These are phyloP conservation scores for Macaria liturata DNA, from an alignment of 2,888 invertebrate genomes.

Conservation along the genomic window DNA sequence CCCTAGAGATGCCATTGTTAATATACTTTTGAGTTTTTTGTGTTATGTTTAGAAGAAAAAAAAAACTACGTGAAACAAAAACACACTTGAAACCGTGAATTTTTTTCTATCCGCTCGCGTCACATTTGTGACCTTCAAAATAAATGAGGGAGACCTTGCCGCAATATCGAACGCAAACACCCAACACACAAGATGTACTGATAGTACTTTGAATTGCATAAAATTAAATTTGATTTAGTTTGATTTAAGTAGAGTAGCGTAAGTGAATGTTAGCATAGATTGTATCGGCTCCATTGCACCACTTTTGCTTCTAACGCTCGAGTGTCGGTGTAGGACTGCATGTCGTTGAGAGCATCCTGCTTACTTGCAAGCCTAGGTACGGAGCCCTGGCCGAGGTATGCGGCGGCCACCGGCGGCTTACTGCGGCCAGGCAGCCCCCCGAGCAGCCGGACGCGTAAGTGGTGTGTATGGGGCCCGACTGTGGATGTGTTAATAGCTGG, in stretches of 20 bases:
- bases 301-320: conserved; percentile 76
- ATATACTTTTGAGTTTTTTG: too few relatives aligned
- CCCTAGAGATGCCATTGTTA: too few relatives aligned
- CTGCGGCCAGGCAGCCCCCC: conserved; percentile 27
- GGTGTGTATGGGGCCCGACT: conserved; percentile 75
- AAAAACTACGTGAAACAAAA: too few relatives aligned
- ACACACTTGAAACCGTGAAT: too few relatives aligned
- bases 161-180: conserved; percentile 11
- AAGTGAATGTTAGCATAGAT: conserved; percentile 49
- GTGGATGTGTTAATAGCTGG: conserved; percentile 71
- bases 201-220: too few relatives aligned
- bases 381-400: conserved; percentile 14
- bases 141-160: conserved; percentile 20
- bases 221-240: conserved; percentile 3
- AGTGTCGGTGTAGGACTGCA: conserved; percentile 58
- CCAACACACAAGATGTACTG: background rate
- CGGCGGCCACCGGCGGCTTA: conserved; percentile 9
- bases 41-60: too few relatives aligned
- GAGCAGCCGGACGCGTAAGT: conserved; percentile 80
- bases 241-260: conserved; percentile 31
- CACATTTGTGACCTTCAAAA: conserved; percentile 6
- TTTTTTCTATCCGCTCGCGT: background rate
- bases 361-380: background rate
- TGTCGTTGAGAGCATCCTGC: conserved; percentile 33
- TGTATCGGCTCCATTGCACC: conserved; percentile 77